Evolutionary conservation across 30 jellyfish, hydroid and myxozoan genomes (phyloP).

Genomic region (Sanderia malayensis): DNA sequence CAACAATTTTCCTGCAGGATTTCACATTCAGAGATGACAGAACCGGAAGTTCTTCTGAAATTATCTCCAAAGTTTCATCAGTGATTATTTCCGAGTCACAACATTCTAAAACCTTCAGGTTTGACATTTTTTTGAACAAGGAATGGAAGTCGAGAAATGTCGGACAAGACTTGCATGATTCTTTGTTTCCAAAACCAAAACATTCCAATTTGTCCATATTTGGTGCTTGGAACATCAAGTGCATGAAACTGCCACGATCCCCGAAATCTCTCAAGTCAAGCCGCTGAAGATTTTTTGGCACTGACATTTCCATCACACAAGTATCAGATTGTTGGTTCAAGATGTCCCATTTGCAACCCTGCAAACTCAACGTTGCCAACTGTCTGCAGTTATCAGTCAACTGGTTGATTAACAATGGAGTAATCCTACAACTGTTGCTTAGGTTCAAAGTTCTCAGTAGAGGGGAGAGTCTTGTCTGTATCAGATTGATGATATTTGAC

Average conservation of each 20-base stretch:
- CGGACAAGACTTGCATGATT: slow-evolving; percentile 24
- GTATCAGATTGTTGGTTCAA: neutral
- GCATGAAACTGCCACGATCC: slow-evolving; percentile 38
- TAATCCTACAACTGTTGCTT: slow-evolving; percentile 11
- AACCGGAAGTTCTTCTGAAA: slow-evolving; percentile 21
- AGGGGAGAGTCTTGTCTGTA: slow-evolving; percentile 57
- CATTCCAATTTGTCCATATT: slow-evolving; percentile 43
- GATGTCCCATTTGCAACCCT: slow-evolving; percentile 18
- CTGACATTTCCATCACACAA: neutral
- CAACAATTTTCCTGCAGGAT: slow-evolving; percentile 26
- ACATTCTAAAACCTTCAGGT: slow-evolving; percentile 38
- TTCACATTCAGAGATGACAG: slow-evolving; percentile 24
- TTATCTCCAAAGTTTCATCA: slow-evolving; percentile 8
- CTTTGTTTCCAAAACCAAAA: slow-evolving; percentile 58
- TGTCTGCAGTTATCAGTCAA: slow-evolving; percentile 39
- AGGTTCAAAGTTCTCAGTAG: slow-evolving; percentile 42
- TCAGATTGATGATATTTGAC: slow-evolving; percentile 11
- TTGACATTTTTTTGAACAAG: slow-evolving; percentile 25
- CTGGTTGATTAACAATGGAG: slow-evolving; percentile 42
- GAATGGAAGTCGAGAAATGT: slow-evolving; percentile 34
- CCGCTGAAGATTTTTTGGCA: slow-evolving; percentile 39
- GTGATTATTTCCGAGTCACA: slow-evolving; percentile 29
- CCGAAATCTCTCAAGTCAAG: slow-evolving; percentile 52
- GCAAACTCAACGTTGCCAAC: slow-evolving; percentile 32
- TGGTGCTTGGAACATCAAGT: slow-evolving; percentile 28